A percentile compares a stretch with the other conserved stretches of the same genome.
phyloP scores from a whole-genome alignment of 2,113 vertebrate species.

The Triplophysa dalaica region DNA sequence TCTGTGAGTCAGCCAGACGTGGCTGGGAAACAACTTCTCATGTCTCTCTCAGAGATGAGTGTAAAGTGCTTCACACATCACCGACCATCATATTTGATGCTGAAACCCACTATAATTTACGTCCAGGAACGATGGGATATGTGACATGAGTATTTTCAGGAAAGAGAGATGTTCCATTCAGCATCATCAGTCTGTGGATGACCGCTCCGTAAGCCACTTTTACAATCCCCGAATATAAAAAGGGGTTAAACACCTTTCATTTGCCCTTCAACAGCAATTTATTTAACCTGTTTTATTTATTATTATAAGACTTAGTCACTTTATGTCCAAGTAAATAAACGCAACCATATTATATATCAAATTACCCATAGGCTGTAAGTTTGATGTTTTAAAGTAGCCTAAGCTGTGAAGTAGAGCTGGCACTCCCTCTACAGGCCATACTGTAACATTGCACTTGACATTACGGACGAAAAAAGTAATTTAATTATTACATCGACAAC shows the following conservation, averaged over 20 bases:
- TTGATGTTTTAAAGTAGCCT: too few species aligned
- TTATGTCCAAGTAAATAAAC: too few species aligned
- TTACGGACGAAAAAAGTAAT: background rate
- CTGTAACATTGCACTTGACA: background rate
- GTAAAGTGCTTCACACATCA: conserved; percentile 7
- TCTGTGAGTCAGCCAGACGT: conserved; percentile 69
- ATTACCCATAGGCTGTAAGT: too few species aligned
- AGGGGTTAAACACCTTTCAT: too few species aligned
- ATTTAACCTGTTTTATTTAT: too few species aligned
- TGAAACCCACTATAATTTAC: conserved; percentile 39
- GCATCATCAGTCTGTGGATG: conserved; percentile 9
- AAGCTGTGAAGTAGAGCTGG: background rate
- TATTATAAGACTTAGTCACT: too few species aligned
- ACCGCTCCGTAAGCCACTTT: background rate
- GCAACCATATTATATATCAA: too few species aligned
- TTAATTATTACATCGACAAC: background rate
- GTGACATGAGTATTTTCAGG: background rate
- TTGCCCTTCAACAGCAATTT: too few species aligned
- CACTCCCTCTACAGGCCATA: conserved; percentile 8
- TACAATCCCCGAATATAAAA: too few species aligned
- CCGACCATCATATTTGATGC: conserved; percentile 9
- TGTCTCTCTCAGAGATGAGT: conserved; percentile 24
- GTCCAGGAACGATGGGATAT: conserved; percentile 16
- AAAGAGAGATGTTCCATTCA: background rate
- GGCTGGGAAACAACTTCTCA: conserved; percentile 46